Evolutionary conservation across 2,113 vertebrate species (phyloP).

Genomic region (Pseudopodoces humilis): DNA sequence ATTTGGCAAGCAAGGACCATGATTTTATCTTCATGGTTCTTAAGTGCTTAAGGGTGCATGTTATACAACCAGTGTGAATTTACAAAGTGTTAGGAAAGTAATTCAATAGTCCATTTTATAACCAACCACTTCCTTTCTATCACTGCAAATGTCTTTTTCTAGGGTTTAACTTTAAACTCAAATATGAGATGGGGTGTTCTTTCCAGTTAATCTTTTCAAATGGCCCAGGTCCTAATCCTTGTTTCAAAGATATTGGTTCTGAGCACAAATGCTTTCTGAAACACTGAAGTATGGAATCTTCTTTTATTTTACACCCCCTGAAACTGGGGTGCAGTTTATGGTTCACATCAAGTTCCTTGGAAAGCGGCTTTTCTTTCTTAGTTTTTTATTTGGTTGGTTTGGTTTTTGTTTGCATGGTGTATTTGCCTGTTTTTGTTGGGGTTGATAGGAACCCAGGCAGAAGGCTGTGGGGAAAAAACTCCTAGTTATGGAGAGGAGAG

Average conservation of each 20-base stretch:
- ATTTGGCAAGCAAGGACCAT: background rate
- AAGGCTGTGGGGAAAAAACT: too few species aligned
- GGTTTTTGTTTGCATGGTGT: background rate
- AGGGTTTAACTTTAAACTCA: background rate
- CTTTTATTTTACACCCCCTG: background rate
- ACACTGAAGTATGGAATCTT: background rate
- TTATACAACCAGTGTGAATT: background rate
- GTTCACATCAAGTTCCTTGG: background rate
- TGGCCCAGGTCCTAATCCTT: background rate
- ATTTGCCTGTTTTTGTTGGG: background rate
- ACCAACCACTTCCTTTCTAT: background rate
- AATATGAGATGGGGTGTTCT: background rate
- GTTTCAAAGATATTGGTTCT: background rate
- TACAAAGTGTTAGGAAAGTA: background rate
- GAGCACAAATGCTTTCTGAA: background rate
- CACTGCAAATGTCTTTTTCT: background rate
- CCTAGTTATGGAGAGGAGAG: too few species aligned
- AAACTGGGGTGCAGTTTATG: background rate
- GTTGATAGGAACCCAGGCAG: too few species aligned
- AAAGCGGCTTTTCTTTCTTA: background rate
- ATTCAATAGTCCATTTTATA: background rate
- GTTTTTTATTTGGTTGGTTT: background rate
- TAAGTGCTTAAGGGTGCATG: background rate
- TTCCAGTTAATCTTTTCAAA: background rate
- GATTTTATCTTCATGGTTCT: conserved; percentile 5